Evolutionary conservation across 2,888 invertebrate genomes (phyloP).

Genomic region (Lamellibrachia columna): DNA sequence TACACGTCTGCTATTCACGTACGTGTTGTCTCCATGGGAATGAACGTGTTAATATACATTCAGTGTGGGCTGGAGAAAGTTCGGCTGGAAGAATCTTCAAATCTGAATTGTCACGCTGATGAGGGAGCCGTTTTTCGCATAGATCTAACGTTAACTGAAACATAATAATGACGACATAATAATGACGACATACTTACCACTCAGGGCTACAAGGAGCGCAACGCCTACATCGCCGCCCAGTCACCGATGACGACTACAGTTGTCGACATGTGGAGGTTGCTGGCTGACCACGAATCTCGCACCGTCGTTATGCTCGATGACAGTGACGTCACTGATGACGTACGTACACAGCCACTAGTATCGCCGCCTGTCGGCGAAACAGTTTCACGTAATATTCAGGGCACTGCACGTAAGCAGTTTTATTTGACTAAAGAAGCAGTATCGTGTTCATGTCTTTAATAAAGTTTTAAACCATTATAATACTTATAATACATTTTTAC

Average conservation of each 20-base stretch:
- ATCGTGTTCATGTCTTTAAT: not conserved
- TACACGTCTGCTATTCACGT: not conserved
- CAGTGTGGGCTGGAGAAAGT: not conserved
- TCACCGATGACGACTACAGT: not conserved
- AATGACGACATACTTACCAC: not conserved
- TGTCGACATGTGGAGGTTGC: not conserved
- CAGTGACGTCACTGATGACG: not conserved
- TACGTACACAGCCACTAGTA: not conserved
- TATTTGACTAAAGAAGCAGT: not conserved
- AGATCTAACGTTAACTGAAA: not conserved
- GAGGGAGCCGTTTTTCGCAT: not conserved
- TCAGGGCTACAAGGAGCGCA: not conserved
- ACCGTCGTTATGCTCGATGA: not conserved
- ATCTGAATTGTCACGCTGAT: not conserved
- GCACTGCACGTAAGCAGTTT: not conserved
- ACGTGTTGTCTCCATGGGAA: not conserved
- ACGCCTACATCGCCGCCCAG: not conserved
- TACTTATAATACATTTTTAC: too few relatives aligned
- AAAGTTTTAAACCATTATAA: not conserved
- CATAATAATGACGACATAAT: not conserved
- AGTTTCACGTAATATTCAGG: not conserved
- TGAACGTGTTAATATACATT: not conserved
- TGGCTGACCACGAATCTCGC: not conserved
- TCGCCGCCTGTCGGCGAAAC: not conserved
- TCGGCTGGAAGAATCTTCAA: not conserved